Base-by-base conservation (phyloP, 2,888 invertebrate species). In the Hedychridium roseum region DNA sequence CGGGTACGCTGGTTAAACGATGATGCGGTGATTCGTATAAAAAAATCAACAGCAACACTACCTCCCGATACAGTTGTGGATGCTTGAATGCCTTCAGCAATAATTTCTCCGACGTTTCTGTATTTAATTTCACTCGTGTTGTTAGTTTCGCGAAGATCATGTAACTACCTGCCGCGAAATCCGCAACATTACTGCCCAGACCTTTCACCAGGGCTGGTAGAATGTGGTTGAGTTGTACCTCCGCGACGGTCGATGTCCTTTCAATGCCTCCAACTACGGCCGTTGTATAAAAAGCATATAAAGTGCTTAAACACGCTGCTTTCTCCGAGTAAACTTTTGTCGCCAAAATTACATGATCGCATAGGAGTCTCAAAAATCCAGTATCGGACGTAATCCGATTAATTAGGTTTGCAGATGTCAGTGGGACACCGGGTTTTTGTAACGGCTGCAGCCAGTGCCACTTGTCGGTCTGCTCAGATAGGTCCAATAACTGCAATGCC, bases 241-340 rank as follows among this genome's bases (percentile, higher is more conserved):
- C 89, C 38, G 84, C 80, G 4, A 88, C 70, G 43, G 77, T 73
- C 30, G 81, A 71, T 0, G 82, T 79, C 26, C 82, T 80, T 49
- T 89, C 86, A 7, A 92, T 81, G 21, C 86, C 85, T 2, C 91
- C 92, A 23, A 91, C 83, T 0, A 90, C 81, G 0, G 89, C 85
- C 9, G 89, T 87, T 39, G 90, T 88, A 72, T 90, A 93, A 78
- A 95, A 95, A 5, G 89, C 89, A 69, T 90, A 88, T 1, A 91
- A 82, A 0, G 90, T 87, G 41, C 86, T 87, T 6, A 92, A 78
- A 27, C 84, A 81, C 27, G 82, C 78, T 0, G 88, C 85, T 50
- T 85, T 81, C 2, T 83, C 79, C 1, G 82, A 83, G 72, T 86
- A 84, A 51, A 83, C 83, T 40, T 85, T 83, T 0, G 91, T 83